Conservation (phyloP, 1,140 invertebrate genomes). For the Pseudomyrmex flavicornis region DNA sequence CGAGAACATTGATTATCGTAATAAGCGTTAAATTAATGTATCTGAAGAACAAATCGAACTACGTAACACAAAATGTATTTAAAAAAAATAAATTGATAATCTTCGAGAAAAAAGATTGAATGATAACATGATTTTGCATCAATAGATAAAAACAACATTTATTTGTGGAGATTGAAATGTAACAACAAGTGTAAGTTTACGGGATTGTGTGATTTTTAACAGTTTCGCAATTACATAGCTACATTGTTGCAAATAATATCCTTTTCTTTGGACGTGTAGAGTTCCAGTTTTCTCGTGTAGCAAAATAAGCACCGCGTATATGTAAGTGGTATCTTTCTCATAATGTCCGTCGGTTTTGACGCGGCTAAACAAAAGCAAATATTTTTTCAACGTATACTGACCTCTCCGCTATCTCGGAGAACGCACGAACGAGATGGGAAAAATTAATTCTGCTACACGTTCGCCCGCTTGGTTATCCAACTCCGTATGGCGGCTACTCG, state of each 20-base stretch:
- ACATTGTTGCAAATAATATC: not conserved
- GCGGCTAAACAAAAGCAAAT: slow-evolving; percentile 41
- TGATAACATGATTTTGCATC: not conserved
- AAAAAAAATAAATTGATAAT: too few species aligned
- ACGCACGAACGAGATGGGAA: slow-evolving; percentile 15
- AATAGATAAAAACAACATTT: slow-evolving; percentile 16
- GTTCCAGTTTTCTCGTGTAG: too few species aligned
- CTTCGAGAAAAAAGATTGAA: too few species aligned
- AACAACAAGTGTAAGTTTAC: not conserved
- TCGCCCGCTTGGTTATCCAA: slow-evolving; percentile 70
- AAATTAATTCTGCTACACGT: slow-evolving; percentile 65
- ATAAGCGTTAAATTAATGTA: not conserved
- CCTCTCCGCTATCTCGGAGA: slow-evolving; percentile 8
- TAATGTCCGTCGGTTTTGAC: slow-evolving; percentile 19
- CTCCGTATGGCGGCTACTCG: slow-evolving; percentile 78
- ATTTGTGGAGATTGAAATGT: not conserved
- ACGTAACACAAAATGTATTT: too few species aligned
- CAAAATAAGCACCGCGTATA: not conserved
- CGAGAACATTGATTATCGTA: not conserved
- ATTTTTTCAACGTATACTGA: slow-evolving; percentile 36
- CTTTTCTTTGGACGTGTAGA: not conserved
- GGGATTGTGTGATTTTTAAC: not conserved
- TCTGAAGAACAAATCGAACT: not conserved
- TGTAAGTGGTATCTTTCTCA: not conserved
- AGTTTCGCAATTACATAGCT: not conserved